A percentile compares a stretch with the other conserved stretches of the same genome.
Evolutionary conservation across 2,797 vertebrate species (phyloP).

Genomic region (Anabacerthia variegaticeps): DNA sequence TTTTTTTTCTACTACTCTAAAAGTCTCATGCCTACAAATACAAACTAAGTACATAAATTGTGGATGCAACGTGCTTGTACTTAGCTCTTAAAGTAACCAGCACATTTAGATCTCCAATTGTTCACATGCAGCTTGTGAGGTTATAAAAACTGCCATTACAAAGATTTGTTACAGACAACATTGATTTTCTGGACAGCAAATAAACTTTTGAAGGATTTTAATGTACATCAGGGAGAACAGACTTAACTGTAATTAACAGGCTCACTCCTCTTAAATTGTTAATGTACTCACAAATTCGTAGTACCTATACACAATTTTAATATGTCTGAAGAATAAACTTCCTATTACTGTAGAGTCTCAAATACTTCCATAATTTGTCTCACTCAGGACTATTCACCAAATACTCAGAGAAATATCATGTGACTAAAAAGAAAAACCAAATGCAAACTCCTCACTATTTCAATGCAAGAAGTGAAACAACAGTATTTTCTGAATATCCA

Average conservation of each 20-base stretch:
- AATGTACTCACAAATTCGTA: not conserved
- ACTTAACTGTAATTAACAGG: not conserved
- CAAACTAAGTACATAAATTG: rapidly evolving
- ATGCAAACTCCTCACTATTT: not conserved
- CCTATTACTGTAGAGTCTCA: not conserved
- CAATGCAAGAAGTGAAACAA: not conserved
- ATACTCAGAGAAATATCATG: not conserved
- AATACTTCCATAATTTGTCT: not conserved
- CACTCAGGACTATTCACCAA: not conserved
- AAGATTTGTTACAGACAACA: not conserved
- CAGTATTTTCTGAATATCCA: not conserved
- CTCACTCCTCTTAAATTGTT: not conserved
- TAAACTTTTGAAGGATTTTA: not conserved
- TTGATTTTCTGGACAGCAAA: not conserved
- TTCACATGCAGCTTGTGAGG: not conserved
- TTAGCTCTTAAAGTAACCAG: not conserved
- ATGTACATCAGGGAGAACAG: not conserved
- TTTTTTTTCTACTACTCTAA: not conserved
- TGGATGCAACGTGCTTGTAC: not conserved
- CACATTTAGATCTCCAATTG: not conserved
- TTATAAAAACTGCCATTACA: not conserved
- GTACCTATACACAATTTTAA: not conserved
- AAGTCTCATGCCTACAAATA: not conserved
- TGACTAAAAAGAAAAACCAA: not conserved
- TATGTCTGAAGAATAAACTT: not conserved